phyloP scores from a whole-genome alignment of 2,888 invertebrate genomes.

The Lutraria lutraria region DNA sequence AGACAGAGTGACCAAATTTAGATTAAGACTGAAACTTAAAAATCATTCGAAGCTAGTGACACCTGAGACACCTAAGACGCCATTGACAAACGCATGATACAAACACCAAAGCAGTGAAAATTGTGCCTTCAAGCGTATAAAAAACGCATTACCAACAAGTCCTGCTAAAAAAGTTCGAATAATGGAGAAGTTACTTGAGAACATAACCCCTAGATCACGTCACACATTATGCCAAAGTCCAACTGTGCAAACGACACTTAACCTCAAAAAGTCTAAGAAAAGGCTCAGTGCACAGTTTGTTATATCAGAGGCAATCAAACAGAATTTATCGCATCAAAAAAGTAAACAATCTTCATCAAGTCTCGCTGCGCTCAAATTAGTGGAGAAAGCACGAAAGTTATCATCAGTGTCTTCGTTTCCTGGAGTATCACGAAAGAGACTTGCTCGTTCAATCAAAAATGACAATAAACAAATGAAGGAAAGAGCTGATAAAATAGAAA shows the following conservation, averaged over 20 bases:
- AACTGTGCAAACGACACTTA: background rate
- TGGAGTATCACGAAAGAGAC: constrained; percentile 9
- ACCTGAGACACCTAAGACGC: background rate
- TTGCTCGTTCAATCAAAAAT: background rate
- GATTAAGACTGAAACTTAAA: background rate
- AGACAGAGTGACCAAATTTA: background rate
- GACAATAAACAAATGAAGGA: background rate
- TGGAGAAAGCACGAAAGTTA: constrained; percentile 21
- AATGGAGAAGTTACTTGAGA: background rate
- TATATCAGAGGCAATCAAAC: background rate
- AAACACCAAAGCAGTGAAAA: background rate
- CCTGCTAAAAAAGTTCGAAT: background rate
- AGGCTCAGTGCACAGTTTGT: background rate
- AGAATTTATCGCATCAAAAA: background rate
- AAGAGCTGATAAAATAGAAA: background rate
- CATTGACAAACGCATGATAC: background rate
- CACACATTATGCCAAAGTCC: background rate
- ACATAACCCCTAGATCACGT: background rate
- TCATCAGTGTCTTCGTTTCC: constrained; percentile 21
- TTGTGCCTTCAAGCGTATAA: background rate
- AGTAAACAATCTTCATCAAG: background rate
- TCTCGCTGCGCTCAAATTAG: constrained; percentile 21
- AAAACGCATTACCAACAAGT: background rate
- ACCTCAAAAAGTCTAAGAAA: background rate
- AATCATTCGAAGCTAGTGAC: background rate